A percentile compares a stretch with the other conserved stretches of the same genome.
phyloP scores from a whole-genome alignment of 2,113 vertebrate species.

The Cisticola juncidis region DNA sequence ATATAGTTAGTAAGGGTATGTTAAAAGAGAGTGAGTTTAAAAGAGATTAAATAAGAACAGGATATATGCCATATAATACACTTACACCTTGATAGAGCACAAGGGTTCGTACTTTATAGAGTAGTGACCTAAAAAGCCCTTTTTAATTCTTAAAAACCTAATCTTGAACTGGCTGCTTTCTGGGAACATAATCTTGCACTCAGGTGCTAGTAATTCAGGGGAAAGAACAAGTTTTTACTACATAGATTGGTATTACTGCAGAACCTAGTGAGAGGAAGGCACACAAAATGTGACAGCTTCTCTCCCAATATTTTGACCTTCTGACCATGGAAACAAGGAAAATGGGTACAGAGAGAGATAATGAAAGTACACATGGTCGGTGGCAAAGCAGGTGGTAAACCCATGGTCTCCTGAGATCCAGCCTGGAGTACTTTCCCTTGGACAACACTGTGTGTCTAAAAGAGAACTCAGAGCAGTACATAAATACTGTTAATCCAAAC shows the following conservation, averaged over 20 bases:
- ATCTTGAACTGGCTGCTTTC: not conserved
- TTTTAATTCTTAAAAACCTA: not conserved
- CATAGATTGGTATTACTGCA: not conserved
- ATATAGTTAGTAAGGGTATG: not conserved
- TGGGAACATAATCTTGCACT: not conserved
- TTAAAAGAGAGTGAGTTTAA: not conserved
- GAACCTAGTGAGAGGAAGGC: not conserved
- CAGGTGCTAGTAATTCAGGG: not conserved
- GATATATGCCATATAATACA: not conserved
- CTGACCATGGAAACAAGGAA: not conserved
- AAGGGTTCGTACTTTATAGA: not conserved
- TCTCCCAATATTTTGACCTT: not conserved
- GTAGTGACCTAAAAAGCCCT: not conserved
- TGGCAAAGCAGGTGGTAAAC: not conserved
- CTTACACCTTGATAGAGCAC: not conserved
- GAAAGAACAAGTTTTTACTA: not conserved
- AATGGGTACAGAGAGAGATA: not conserved
- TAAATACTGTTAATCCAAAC: not conserved
- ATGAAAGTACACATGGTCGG: not conserved
- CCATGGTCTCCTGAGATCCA: not conserved
- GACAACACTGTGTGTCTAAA: not conserved
- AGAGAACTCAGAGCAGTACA: not conserved
- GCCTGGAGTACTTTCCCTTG: not conserved
- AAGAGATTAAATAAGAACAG: not conserved
- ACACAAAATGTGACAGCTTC: not conserved